Conservation (phyloP, 2,797 vertebrate genomes). For the Melanotaenia nigrans region DNA sequence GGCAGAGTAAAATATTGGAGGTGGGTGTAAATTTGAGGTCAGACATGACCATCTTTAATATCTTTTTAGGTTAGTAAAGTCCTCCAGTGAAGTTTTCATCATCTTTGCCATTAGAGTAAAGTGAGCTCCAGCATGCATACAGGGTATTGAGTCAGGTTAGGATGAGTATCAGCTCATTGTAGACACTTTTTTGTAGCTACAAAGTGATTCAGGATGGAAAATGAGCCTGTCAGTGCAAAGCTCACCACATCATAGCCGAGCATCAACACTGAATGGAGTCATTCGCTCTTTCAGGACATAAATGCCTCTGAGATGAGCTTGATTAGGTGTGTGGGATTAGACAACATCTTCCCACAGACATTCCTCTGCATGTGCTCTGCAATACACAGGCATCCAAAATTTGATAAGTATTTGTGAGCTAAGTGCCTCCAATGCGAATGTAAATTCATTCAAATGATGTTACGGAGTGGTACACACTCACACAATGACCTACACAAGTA, state of each 20-base stretch:
- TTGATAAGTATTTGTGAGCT: conserved; percentile 61
- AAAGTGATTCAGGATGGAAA: conserved; percentile 30
- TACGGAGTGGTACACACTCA: conserved; percentile 27
- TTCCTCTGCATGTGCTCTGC: conserved; percentile 24
- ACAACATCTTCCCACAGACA: conserved; percentile 50
- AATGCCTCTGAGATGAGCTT: conserved; percentile 44
- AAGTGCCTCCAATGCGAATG: conserved; percentile 55
- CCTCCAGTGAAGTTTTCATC: not conserved
- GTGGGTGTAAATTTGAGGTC: conserved; percentile 7
- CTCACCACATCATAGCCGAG: conserved; percentile 33
- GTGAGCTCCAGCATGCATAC: not conserved
- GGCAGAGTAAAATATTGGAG: conserved; percentile 21
- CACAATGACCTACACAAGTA: conserved; percentile 36
- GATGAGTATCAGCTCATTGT: not conserved
- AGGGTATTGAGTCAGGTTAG: too few species aligned
- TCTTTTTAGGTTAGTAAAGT: conserved; percentile 19
- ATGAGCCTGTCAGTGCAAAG: conserved; percentile 55
- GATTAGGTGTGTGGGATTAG: conserved; percentile 40
- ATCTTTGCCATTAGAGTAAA: not conserved
- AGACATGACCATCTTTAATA: conserved; percentile 7
- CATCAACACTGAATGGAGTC: conserved; percentile 45
- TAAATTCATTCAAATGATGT: conserved; percentile 68
- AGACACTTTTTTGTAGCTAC: conserved; percentile 41
- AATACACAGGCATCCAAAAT: conserved; percentile 30
- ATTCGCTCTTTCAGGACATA: conserved; percentile 42